phyloP scores from a whole-genome alignment of 2,113 vertebrate species.

The Danio rerio region DNA sequence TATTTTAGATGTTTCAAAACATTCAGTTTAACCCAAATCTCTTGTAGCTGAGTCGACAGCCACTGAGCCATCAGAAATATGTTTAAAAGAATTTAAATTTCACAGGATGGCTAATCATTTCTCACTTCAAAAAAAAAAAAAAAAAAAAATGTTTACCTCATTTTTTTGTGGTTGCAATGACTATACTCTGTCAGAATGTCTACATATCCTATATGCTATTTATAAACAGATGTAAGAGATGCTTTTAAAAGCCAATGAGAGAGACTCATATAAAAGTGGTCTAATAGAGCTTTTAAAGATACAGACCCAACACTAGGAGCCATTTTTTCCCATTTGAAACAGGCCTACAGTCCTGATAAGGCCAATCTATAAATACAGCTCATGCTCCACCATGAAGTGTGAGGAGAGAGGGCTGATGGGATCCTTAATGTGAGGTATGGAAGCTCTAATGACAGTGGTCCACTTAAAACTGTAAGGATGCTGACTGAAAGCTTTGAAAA shows the following conservation, averaged over 20 bases:
- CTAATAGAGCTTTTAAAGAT: slow-evolving; percentile 40
- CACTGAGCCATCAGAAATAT: too few species aligned
- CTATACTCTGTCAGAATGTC: too few species aligned
- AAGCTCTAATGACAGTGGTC: slow-evolving; percentile 2
- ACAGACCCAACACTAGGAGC: not conserved
- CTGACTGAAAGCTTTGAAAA: too few species aligned
- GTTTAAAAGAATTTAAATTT: too few species aligned
- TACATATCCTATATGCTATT: too few species aligned
- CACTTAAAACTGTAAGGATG: slow-evolving; percentile 21
- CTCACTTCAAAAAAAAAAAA: too few species aligned
- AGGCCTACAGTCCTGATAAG: slow-evolving; percentile 33
- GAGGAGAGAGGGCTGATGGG: not conserved
- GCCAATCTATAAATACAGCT: slow-evolving; percentile 33
- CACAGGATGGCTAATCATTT: too few species aligned
- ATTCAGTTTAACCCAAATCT: too few species aligned
- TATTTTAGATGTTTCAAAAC: too few species aligned
- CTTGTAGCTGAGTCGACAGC: too few species aligned
- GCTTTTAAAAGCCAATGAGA: slow-evolving; percentile 26
- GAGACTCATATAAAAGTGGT: slow-evolving; percentile 19
- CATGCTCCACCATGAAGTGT: not conserved
- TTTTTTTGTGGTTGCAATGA: too few species aligned
- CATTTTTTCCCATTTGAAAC: not conserved
- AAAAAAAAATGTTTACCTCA: too few species aligned
- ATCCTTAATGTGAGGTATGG: slow-evolving; percentile 15
- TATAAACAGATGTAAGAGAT: not conserved